phyloP scores from a whole-genome alignment of 1,140 invertebrate genomes.

The Eufriesea mexicana region DNA sequence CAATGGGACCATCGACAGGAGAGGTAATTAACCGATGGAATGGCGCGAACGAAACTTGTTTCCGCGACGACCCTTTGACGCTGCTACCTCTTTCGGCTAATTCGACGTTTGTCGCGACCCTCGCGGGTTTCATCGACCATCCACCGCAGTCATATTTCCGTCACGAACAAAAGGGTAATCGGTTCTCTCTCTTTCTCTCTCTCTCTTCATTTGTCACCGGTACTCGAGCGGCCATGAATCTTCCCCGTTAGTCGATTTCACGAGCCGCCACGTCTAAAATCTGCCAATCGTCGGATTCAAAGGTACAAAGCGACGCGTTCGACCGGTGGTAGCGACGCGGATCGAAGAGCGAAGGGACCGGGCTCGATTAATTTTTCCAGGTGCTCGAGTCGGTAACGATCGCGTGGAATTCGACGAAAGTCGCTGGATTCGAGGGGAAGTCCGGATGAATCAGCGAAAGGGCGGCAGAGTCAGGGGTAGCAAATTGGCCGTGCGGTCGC shows the following conservation, averaged over 20 bases:
- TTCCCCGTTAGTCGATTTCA: neutral
- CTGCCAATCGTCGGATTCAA: neutral
- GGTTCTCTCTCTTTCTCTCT: neutral
- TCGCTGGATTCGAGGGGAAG: slow-evolving; percentile 8
- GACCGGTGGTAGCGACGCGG: neutral
- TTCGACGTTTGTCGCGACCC: slow-evolving; percentile 32
- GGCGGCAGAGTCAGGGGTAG: neutral
- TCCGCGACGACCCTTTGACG: slow-evolving; percentile 16
- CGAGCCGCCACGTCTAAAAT: neutral
- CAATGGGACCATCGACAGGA: neutral
- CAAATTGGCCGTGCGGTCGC: slow-evolving; percentile 42
- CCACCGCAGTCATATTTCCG: neutral
- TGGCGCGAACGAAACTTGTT: neutral
- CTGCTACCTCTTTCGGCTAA: slow-evolving; percentile 20
- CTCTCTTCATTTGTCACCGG: neutral
- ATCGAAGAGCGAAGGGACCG: neutral
- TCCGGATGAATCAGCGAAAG: slow-evolving; percentile 39
- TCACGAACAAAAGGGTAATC: slow-evolving; percentile 27
- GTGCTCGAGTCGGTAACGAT: neutral
- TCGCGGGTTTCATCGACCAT: slow-evolving; percentile 15
- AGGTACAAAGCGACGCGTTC: neutral
- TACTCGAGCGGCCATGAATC: neutral
- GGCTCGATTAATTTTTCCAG: neutral
- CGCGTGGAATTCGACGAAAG: slow-evolving; percentile 9
- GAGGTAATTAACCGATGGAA: slow-evolving; percentile 49